Evolutionary conservation across 2,888 invertebrate species (phyloP), one percentile per base, ranked within the genome.

Genomic region (Agrotis segetum): DNA sequence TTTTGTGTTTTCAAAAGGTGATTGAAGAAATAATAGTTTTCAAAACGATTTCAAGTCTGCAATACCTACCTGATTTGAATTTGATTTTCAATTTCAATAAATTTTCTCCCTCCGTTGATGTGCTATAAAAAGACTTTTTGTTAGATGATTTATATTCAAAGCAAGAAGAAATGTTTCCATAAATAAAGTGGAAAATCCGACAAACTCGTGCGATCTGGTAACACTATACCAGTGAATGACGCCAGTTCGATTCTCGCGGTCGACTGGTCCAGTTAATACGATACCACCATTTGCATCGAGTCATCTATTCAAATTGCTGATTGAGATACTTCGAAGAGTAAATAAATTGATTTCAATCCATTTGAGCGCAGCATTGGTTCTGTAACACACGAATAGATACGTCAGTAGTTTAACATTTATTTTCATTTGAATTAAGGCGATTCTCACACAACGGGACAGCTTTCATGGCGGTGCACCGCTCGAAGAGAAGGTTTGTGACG

Each of bases 221-320:
- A 65, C 77, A 74, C 62, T 52, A 65, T 46, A 58, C 72, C 58
- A 80, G 68, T 89, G 87, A 89, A 89, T 90, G 88, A 85, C 77
- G 77, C 82, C 85, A 82, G 87, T 85, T 85, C 86, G 80, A 81
- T 85, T 81, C 83, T 83, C 83, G 81, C 87, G 87, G 84, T 86
- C 82, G 87, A 91, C 84, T 87, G 88, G 79, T 64, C 82, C 70
- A 83, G 84, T 84, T 91, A 90, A 92, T 91, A 86, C 82, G 85
- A 82, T 87, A 86, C 86, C 77, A 86, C 86, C 79, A 86, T 87
- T 87, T 82, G 83, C 74, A 85, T 84, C 80, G 78, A 87, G 82
- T 81, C 79, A 76, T 85, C 87, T 77, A 88, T 88, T 87, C 69
- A 83, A 83, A 87, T 84, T 78, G 81, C 74, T 85, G 87, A 89